Evolutionary conservation across 2,797 vertebrate species (phyloP).

Genomic region (Atherinosoma microstoma): DNA sequence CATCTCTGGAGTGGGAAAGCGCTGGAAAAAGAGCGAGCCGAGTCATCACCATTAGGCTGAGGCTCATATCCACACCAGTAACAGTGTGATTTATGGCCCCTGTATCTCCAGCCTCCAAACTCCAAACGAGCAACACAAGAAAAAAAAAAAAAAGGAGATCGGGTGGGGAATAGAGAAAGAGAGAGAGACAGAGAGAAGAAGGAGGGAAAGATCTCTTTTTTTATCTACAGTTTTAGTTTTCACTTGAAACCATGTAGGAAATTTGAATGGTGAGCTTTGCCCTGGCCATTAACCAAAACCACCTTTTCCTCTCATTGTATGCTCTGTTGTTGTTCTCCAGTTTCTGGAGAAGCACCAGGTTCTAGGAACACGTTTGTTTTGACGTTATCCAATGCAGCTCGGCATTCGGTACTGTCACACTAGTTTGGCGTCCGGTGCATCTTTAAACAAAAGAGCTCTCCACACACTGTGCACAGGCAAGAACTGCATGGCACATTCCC

Average conservation of each 20-base stretch:
- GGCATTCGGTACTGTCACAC: slow-evolving; percentile 55
- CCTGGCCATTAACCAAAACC: slow-evolving; percentile 43
- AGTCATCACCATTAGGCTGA: slow-evolving; percentile 82
- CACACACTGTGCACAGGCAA: slow-evolving; percentile 33
- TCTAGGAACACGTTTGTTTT: slow-evolving; percentile 53
- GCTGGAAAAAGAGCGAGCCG: slow-evolving; percentile 73
- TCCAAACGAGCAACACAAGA: slow-evolving; percentile 76
- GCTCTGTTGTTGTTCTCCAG: slow-evolving; percentile 39
- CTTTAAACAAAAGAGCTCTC: slow-evolving; percentile 56
- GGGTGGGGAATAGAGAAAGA: slow-evolving; percentile 48
- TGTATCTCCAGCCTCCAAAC: slow-evolving; percentile 70
- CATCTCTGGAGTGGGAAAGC: slow-evolving; percentile 79
- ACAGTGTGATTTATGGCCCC: slow-evolving; percentile 80
- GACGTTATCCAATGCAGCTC: slow-evolving; percentile 47
- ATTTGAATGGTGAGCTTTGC: slow-evolving; percentile 49
- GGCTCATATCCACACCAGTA: slow-evolving; percentile 78
- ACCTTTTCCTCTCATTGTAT: slow-evolving; percentile 13
- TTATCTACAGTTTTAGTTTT: slow-evolving; percentile 67
- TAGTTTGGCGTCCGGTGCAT: slow-evolving; percentile 37
- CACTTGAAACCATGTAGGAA: slow-evolving; percentile 37
- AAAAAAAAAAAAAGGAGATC: slow-evolving; percentile 57
- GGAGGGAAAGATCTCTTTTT: slow-evolving; percentile 40
- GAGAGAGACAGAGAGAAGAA: slow-evolving; percentile 1
- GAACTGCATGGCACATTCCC: slow-evolving; percentile 53
- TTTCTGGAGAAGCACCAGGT: slow-evolving; percentile 44